A percentile compares a stretch with the other conserved stretches of the same genome.
Evolutionary conservation across 2,888 invertebrate genomes (phyloP).

Genomic region (Acrocera orbiculus): DNA sequence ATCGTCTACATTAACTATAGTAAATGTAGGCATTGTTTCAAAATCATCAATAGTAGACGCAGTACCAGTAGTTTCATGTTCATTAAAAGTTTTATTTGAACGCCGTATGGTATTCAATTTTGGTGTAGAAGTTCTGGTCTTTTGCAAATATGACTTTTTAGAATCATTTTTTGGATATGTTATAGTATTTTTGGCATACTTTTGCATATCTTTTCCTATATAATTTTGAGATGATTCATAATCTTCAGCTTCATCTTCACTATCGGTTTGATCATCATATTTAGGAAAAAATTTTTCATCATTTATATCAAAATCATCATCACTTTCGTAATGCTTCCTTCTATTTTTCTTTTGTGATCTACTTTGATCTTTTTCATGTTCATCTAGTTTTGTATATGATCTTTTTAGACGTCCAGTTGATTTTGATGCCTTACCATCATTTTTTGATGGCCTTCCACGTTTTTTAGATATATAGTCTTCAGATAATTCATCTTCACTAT

Average conservation of each 20-base stretch:
- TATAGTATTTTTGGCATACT: too few species aligned
- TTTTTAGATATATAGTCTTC: neutral
- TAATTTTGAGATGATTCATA: neutral
- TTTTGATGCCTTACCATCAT: too few species aligned
- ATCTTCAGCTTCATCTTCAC: neutral
- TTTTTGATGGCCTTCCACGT: neutral
- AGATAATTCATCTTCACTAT: neutral
- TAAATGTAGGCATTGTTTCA: conserved; percentile 28
- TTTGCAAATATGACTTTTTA: too few species aligned
- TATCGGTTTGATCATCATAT: too few species aligned
- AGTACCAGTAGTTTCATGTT: conserved; percentile 7
- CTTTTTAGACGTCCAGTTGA: too few species aligned
- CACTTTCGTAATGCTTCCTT: neutral
- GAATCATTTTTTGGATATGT: too few species aligned
- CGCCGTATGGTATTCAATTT: too few species aligned
- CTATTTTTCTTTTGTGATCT: conserved; percentile 5
- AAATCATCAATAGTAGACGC: conserved; percentile 20
- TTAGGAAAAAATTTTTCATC: too few species aligned
- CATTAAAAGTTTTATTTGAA: too few species aligned
- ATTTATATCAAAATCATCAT: too few species aligned
- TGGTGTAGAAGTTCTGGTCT: too few species aligned
- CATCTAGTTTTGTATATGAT: neutral
- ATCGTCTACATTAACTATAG: conserved; percentile 30
- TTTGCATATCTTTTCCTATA: too few species aligned
- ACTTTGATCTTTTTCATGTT: neutral